A percentile compares a stretch with the other conserved stretches of the same genome.
These are phyloP conservation scores for Zaprionus davidi DNA, from an alignment of 1,140 invertebrate genomes.

Conservation along the genomic window DNA sequence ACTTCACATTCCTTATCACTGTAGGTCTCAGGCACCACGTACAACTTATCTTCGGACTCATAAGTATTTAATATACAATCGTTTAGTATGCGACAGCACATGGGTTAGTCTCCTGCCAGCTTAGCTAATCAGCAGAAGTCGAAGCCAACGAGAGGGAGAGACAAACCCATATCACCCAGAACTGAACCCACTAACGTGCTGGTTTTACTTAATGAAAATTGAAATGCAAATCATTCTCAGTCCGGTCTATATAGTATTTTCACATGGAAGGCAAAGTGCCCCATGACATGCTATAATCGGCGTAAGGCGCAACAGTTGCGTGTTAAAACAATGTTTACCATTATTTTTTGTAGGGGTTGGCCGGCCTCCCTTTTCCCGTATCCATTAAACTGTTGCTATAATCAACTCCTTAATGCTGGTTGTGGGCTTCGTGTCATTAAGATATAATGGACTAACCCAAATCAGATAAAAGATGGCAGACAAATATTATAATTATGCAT, in stretches of 20 bases:
- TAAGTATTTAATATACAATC: slow-evolving; percentile 12
- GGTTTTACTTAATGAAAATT: slow-evolving; percentile 33
- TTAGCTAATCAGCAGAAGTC: slow-evolving; percentile 21
- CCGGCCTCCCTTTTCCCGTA: background rate
- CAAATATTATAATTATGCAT: background rate
- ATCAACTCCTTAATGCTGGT: background rate
- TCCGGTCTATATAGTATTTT: background rate
- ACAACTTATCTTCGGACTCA: slow-evolving; percentile 31
- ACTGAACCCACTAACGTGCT: slow-evolving; percentile 25
- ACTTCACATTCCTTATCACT: slow-evolving; percentile 17
- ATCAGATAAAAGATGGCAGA: background rate
- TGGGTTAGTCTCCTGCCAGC: slow-evolving; percentile 31
- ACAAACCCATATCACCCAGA: slow-evolving; percentile 32
- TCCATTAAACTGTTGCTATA: background rate
- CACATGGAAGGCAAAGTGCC: slow-evolving; percentile 6
- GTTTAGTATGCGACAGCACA: slow-evolving; percentile 29
- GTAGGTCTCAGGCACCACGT: slow-evolving; percentile 8
- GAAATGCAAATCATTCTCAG: slow-evolving; percentile 21
- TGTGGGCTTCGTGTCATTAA: background rate
- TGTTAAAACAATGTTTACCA: slow-evolving; percentile 16
- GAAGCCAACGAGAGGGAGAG: background rate
- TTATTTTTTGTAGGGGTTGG: slow-evolving; percentile 7
- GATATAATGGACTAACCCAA: background rate
- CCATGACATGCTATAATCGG: slow-evolving; percentile 24
- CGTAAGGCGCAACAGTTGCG: slow-evolving; percentile 44